phyloP scores from a whole-genome alignment of 2,113 vertebrate genomes.

The Indicator maculatus region DNA sequence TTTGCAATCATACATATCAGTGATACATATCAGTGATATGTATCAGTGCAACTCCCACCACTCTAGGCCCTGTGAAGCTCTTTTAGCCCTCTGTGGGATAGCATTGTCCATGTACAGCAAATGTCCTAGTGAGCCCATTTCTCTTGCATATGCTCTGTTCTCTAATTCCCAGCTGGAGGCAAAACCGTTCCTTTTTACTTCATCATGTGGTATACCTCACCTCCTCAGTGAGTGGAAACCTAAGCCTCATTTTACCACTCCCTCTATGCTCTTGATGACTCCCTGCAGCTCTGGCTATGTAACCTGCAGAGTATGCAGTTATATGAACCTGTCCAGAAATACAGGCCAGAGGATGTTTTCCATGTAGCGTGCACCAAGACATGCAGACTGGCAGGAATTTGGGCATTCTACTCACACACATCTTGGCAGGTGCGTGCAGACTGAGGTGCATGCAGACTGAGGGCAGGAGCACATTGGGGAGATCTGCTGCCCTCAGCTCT shows the following conservation, averaged over 20 bases:
- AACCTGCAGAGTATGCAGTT: neutral
- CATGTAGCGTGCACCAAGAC: too few relatives aligned
- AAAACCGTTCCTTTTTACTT: neutral
- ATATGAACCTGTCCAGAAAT: neutral
- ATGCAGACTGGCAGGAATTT: neutral
- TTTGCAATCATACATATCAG: too few relatives aligned
- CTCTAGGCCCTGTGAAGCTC: neutral
- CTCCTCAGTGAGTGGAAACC: neutral
- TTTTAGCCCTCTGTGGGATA: neutral
- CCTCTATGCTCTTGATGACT: neutral
- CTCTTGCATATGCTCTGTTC: neutral
- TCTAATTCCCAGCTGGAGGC: neutral
- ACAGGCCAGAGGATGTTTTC: neutral
- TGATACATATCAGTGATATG: neutral
- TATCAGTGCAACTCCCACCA: neutral
- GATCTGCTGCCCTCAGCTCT: neutral
- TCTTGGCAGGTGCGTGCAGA: fast-evolving
- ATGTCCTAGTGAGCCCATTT: fast-evolving
- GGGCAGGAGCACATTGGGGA: neutral
- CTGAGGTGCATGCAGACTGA: fast-evolving
- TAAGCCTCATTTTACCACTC: neutral
- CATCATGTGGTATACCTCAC: neutral
- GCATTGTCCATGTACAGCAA: neutral
- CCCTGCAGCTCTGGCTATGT: neutral
- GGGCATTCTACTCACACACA: neutral